Evolutionary conservation across 2,113 vertebrate species (phyloP), one percentile per base, ranked within the genome.

Genomic region (Drymodes brunneopygia): DNA sequence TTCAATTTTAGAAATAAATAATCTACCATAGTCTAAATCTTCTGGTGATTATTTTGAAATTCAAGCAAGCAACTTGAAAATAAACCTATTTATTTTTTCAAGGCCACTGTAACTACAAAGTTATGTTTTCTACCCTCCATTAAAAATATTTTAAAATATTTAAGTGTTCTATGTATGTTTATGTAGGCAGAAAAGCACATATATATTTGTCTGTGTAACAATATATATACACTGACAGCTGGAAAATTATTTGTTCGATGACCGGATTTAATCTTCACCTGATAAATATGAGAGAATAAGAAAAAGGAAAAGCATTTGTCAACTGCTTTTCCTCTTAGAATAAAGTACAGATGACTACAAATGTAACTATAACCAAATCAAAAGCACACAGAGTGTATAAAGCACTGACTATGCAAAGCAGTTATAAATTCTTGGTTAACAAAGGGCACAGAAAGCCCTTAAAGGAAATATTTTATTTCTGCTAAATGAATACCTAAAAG

Each of bases 391-490:
- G 58, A 35, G 58, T 79, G 53, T 67, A 86, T 94, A 90, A 96
- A 77, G 60, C 57, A 75, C 47, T 12, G n/a, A 70, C 44, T 78
- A 71, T 36, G 50, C 60, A 73, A 92, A 92, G 74, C 35, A 88
- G 50, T 91, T 96, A 92, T 94, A 96, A 96, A 96, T 94, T 96
- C 96, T 87, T 81, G 88, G 88, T 96, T 97, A 92, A 95, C 74
- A 97, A 96, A 96, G 88, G 91, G 89, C 86, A 94, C 73, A 73
- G 72, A 83, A 89, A 94, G 69, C 78, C 91, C 88, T 96, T 95
- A 93, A 96, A 97, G 90, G 91, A 94, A 97, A 96, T 94, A 93
- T 94, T 97, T 97, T 95, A 96, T 92, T 97, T 97, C 94, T 95
- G 88, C 88, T 86, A 97, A 96, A 97, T 93, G 95, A 96, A 94